Percentiles rank a stretch among this genome's conserved stretches.
These are phyloP conservation scores for Mus minutoides DNA, from an alignment of 2,797 vertebrate species.

Conservation along the genomic window DNA sequence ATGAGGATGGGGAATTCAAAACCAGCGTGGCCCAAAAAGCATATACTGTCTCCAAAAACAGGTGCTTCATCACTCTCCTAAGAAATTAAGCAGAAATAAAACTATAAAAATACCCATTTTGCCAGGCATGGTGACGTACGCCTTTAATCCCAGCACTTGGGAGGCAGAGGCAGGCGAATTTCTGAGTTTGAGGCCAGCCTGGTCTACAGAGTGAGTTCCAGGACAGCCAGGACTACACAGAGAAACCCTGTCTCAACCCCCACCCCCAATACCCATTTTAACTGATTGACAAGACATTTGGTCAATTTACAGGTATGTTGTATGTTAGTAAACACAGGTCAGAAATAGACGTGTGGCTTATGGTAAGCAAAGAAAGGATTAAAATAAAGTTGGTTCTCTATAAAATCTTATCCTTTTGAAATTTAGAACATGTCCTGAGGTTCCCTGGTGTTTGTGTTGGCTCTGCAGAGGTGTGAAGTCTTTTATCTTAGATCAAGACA, in stretches of 20 bases:
- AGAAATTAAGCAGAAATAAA: background rate
- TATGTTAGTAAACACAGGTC: background rate
- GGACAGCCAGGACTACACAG: too few species aligned
- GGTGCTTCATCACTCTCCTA: background rate
- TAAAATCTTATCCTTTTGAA: background rate
- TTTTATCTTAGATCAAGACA: background rate
- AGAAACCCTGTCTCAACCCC: too few species aligned
- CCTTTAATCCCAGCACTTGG: too few species aligned
- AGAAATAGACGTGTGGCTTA: background rate
- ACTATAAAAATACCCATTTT: background rate
- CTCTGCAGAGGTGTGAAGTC: background rate
- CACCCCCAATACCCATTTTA: background rate
- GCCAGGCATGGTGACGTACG: too few species aligned
- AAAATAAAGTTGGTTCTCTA: background rate
- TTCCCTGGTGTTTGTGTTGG: background rate
- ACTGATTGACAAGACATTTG: background rate
- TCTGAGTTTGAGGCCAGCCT: too few species aligned
- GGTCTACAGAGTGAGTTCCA: too few species aligned
- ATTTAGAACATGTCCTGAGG: conserved; percentile 31
- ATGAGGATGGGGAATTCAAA: background rate
- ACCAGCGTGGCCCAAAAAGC: background rate
- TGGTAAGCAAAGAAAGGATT: background rate
- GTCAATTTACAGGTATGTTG: background rate
- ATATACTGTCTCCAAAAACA: background rate
- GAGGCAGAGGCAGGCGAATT: too few species aligned